A percentile compares a stretch with the other conserved stretches of the same genome.
phyloP scores from a whole-genome alignment of 2,113 vertebrate species.

The Chelonoidis abingdonii region DNA sequence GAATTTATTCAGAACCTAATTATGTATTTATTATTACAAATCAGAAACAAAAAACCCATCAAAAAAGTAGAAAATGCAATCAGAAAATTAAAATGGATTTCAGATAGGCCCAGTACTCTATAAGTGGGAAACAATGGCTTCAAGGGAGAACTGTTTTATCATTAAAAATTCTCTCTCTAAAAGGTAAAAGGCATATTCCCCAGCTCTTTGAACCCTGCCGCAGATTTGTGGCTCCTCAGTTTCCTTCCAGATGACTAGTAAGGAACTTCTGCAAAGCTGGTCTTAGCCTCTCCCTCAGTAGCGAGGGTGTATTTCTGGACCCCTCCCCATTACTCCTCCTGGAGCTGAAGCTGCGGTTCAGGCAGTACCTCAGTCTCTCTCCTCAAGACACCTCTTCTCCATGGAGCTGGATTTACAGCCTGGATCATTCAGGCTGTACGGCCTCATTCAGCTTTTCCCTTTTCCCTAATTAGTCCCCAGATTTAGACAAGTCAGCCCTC shows the following conservation, averaged over 20 bases:
- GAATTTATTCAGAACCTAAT: background rate
- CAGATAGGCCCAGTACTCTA: background rate
- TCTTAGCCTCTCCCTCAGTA: background rate
- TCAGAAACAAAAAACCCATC: background rate
- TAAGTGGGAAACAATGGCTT: background rate
- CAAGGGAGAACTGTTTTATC: background rate
- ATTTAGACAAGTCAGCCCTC: background rate
- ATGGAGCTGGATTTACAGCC: background rate
- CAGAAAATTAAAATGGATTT: background rate
- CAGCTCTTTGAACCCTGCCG: background rate
- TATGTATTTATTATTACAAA: background rate
- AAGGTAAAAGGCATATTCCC: background rate
- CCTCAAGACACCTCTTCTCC: background rate
- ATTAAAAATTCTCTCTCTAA: background rate
- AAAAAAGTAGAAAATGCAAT: background rate
- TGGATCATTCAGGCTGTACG: background rate
- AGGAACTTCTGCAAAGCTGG: background rate
- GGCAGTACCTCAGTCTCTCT: background rate
- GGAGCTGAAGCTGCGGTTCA: background rate
- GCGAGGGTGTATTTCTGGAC: background rate
- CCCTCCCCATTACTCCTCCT: no score
- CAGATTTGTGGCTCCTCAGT: background rate
- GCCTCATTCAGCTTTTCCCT: background rate
- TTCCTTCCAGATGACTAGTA: background rate
- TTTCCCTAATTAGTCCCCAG: background rate